phyloP scores from a whole-genome alignment of 2,888 invertebrate species.

The Phlogophora meticulosa region DNA sequence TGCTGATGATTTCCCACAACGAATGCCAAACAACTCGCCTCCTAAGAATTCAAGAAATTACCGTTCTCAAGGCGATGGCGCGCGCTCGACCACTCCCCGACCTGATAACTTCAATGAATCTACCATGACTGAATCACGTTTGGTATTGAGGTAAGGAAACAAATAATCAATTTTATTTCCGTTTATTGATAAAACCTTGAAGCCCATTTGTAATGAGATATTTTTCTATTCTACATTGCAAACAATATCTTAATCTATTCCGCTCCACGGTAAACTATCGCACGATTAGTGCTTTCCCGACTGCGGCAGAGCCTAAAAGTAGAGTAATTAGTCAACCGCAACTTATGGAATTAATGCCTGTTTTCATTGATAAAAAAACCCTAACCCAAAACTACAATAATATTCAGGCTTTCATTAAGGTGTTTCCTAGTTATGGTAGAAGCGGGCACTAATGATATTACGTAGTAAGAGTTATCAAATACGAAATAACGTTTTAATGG shows the following conservation, averaged over 20 bases:
- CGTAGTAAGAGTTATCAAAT: too few species aligned
- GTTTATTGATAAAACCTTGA: neutral
- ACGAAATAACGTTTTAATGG: too few species aligned
- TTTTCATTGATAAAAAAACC: too few species aligned
- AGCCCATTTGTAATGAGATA: too few species aligned
- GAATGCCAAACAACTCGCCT: conserved; percentile 80
- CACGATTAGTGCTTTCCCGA: neutral
- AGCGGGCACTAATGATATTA: too few species aligned
- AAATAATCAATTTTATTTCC: neutral
- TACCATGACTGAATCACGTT: conserved; percentile 87
- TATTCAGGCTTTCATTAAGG: too few species aligned
- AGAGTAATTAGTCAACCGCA: neutral
- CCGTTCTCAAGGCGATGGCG: conserved; percentile 85
- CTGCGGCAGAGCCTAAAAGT: neutral
- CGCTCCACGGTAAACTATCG: neutral
- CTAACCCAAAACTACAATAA: too few species aligned
- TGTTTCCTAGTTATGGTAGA: too few species aligned
- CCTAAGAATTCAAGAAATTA: conserved; percentile 79
- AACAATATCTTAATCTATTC: neutral
- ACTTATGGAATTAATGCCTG: neutral
- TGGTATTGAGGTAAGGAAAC: conserved; percentile 81
- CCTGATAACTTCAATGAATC: conserved; percentile 86
- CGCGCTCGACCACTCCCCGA: conserved; percentile 81
- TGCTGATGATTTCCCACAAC: conserved; percentile 89
- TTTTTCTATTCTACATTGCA: neutral